These are phyloP conservation scores for Anguilla megastoma DNA, from an alignment of 2,797 vertebrate species.

Conservation along the genomic window DNA sequence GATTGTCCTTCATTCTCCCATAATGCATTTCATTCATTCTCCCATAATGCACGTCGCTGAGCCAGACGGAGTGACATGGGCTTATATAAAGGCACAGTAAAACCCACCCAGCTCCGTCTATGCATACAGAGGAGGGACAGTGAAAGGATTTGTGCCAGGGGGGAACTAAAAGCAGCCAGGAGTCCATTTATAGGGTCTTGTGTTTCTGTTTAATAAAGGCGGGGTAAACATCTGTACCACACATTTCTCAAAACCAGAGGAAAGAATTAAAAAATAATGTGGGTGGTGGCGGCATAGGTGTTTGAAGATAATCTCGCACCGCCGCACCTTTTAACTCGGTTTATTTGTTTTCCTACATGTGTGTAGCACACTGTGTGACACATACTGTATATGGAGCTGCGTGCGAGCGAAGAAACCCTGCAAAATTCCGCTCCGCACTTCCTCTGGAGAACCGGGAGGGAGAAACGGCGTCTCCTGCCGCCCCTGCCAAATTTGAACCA, in stretches of 20 bases:
- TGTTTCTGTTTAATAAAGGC: constrained; percentile 71
- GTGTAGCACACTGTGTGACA: constrained; percentile 57
- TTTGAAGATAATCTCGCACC: constrained; percentile 67
- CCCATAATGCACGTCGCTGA: constrained; percentile 54
- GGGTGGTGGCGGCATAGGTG: constrained; percentile 67
- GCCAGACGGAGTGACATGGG: constrained; percentile 51
- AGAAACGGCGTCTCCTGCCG: neutral
- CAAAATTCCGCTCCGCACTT: neutral
- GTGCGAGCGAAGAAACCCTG: neutral
- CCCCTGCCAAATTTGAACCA: neutral
- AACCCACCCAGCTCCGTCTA: constrained; percentile 42
- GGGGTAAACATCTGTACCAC: constrained; percentile 75
- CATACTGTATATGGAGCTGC: constrained; percentile 40
- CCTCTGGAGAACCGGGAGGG: neutral
- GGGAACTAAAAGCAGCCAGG: constrained; percentile 61
- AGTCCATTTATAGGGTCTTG: constrained; percentile 68
- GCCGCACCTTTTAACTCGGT: constrained; percentile 65
- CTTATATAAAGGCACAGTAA: constrained; percentile 54
- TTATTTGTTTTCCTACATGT: constrained; percentile 70
- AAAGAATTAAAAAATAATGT: constrained; percentile 51
- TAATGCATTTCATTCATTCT: constrained; percentile 34
- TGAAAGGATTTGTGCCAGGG: constrained; percentile 62
- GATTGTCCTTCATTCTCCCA: neutral
- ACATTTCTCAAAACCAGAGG: constrained; percentile 68
- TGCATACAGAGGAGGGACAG: constrained; percentile 53